These are phyloP conservation scores for Petrolisthes cinctipes DNA, from an alignment of 2,888 invertebrate genomes.

Conservation along the genomic window DNA sequence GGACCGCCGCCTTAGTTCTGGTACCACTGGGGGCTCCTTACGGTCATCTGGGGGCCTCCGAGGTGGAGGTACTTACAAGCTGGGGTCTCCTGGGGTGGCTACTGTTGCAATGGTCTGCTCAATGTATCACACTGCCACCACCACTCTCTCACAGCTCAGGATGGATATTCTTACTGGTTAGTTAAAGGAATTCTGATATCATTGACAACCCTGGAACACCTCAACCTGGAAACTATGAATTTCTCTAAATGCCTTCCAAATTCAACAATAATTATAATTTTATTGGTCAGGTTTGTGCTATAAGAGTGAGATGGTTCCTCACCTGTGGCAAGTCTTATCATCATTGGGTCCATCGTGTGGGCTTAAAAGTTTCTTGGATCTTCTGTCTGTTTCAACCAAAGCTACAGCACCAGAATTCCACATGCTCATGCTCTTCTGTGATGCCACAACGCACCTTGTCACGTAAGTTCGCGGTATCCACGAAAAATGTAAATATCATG, in stretches of 20 bases:
- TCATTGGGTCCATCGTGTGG: constrained; percentile 91
- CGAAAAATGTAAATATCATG: not conserved
- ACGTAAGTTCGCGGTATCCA: constrained; percentile 78
- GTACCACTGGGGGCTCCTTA: constrained; percentile 26
- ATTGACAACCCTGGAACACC: not conserved
- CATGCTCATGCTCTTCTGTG: constrained; percentile 91
- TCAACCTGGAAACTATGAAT: not conserved
- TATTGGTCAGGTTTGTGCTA: constrained; percentile 85
- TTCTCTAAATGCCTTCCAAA: not conserved
- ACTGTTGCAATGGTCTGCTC: constrained; percentile 89
- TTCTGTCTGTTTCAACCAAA: constrained; percentile 83
- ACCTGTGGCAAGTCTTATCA: constrained; percentile 90
- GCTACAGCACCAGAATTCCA: constrained; percentile 89
- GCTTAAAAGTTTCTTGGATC: constrained; percentile 87
- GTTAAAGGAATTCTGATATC: not conserved
- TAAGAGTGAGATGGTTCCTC: constrained; percentile 89
- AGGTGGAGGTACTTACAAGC: constrained; percentile 76
- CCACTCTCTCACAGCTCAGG: constrained; percentile 76
- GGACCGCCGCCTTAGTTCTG: constrained; percentile 40
- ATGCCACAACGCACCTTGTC: constrained; percentile 95
- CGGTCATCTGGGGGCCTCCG: constrained; percentile 3
- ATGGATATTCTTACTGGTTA: constrained; percentile 65
- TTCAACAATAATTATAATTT: not conserved
- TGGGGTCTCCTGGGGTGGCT: constrained; percentile 85
- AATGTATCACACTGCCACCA: constrained; percentile 90